phyloP scores from a whole-genome alignment of 1,140 invertebrate genomes.

The Uloborus diversus region DNA sequence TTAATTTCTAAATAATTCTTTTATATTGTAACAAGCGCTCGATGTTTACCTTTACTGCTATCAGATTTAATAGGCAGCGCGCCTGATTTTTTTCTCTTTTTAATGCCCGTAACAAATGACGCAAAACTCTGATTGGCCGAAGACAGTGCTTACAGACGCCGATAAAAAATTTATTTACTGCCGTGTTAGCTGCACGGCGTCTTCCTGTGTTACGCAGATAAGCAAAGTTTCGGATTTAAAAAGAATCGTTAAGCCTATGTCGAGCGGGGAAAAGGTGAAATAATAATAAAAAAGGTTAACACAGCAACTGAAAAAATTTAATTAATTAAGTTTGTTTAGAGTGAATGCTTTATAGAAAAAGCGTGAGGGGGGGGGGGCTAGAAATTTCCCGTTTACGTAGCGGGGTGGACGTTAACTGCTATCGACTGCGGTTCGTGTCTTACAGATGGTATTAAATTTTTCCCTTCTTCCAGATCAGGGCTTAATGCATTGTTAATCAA shows the following conservation, averaged over 20 bases:
- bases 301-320: constrained; percentile 20
- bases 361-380: background rate
- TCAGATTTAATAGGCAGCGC: constrained; percentile 37
- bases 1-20: constrained; percentile 41
- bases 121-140: constrained; percentile 38
- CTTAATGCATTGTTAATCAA: no score
- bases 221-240: constrained; percentile 48
- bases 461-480: no score
- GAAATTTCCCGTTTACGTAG: constrained; percentile 39
- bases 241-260: constrained; percentile 43
- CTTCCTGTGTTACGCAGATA: constrained; percentile 46
- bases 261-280: background rate
- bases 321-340: constrained; percentile 56
- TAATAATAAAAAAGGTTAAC: background rate
- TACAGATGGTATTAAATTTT: no score
- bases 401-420: constrained; percentile 24
- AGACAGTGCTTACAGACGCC: constrained; percentile 26
- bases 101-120: constrained; percentile 52
- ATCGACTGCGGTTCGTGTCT: constrained; percentile 26
- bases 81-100: background rate
- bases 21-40: constrained; percentile 26
- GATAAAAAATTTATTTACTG: constrained; percentile 56
- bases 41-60: background rate
- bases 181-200: constrained; percentile 32
- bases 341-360: constrained; percentile 7